These are phyloP conservation scores for Shinisaurus crocodilurus DNA, from an alignment of 2,113 vertebrate species.

Conservation along the genomic window DNA sequence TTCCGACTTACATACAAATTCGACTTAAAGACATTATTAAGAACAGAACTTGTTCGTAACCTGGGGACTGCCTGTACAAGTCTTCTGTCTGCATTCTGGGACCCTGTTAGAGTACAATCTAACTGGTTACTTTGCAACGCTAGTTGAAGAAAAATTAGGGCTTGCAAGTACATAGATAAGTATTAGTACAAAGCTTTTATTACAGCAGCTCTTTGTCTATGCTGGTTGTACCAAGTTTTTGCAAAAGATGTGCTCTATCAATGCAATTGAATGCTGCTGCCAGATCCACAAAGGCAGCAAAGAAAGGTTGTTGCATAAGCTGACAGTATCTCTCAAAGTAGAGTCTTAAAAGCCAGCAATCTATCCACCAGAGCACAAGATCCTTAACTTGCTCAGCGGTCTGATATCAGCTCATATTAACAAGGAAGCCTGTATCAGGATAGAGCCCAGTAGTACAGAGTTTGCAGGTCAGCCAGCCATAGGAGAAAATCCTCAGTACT, in stretches of 20 bases:
- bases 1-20: too few species aligned
- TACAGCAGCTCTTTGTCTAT: neutral
- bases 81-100: neutral
- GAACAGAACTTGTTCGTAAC: too few species aligned
- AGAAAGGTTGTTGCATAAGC: neutral
- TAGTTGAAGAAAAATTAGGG: neutral
- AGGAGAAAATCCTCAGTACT: neutral
- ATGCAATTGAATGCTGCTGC: too few species aligned
- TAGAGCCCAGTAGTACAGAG: neutral
- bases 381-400: neutral
- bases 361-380: neutral
- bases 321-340: neutral
- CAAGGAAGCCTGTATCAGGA: neutral
- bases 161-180: neutral
- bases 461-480: neutral
- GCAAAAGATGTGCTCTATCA: neutral
- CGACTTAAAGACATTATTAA: too few species aligned
- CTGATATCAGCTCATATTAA: neutral
- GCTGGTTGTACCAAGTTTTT: neutral
- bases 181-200: neutral
- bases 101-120: neutral
- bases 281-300: neutral
- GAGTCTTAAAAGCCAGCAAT: neutral
- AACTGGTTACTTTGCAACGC: neutral
- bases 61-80: too few species aligned